These are phyloP conservation scores for Eupithecia subfuscata DNA, from an alignment of 2,888 invertebrate genomes.

Conservation along the genomic window DNA sequence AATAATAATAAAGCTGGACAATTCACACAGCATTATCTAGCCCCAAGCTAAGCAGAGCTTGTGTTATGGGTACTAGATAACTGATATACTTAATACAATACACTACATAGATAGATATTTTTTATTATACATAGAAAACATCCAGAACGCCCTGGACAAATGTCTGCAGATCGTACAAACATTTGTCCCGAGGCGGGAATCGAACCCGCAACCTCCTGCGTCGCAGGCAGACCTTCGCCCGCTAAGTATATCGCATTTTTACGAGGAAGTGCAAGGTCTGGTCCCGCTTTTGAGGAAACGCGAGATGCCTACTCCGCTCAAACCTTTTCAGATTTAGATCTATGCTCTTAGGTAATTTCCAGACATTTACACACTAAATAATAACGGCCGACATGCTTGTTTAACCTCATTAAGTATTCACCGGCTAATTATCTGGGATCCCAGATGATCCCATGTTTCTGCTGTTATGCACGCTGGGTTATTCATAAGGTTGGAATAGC, in stretches of 20 bases:
- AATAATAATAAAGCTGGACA: too few species aligned
- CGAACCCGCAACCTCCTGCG: too few species aligned
- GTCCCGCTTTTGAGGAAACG: not conserved
- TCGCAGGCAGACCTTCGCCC: too few species aligned
- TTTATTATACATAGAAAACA: too few species aligned
- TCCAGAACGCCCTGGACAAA: too few species aligned
- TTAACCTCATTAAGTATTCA: conserved; percentile 27
- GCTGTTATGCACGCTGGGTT: conserved; percentile 8
- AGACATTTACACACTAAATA: not conserved
- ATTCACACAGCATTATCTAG: too few species aligned
- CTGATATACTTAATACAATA: too few species aligned
- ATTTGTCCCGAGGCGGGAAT: too few species aligned
- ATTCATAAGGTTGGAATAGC: conserved; percentile 10
- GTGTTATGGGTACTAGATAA: too few species aligned
- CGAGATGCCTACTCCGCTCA: not conserved
- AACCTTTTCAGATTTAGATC: conserved; percentile 1
- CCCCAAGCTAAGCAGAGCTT: too few species aligned
- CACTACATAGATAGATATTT: too few species aligned
- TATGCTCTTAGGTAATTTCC: not conserved
- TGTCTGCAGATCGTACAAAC: too few species aligned
- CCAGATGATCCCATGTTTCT: conserved; percentile 24
- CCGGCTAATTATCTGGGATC: conserved; percentile 26
- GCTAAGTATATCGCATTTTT: not conserved
- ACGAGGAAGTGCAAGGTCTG: not conserved
- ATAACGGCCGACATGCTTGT: conserved; percentile 12